Percentiles rank a stretch among this genome's conserved stretches.
Conservation (phyloP, 2,797 vertebrate genomes). For the Onychomys arenicola region DNA sequence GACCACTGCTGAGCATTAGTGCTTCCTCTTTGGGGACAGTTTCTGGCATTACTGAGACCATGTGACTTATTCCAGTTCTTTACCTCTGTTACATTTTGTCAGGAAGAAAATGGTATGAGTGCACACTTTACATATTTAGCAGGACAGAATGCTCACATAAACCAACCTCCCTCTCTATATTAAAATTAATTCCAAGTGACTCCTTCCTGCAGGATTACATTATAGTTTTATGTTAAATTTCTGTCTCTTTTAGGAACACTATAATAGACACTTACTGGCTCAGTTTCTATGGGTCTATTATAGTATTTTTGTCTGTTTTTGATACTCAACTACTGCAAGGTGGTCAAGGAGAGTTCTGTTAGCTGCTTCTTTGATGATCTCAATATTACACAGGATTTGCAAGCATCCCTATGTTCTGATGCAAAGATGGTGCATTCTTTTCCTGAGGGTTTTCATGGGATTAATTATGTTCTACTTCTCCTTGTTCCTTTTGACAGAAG, state of each 20-base stretch:
- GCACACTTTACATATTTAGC: not conserved
- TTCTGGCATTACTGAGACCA: not conserved
- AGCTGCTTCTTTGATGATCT: not conserved
- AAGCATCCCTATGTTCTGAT: not conserved
- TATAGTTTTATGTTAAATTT: slow-evolving; percentile 17
- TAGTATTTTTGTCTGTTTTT: not conserved
- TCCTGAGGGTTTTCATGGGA: not conserved
- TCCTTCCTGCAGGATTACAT: not conserved
- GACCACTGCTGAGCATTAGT: not conserved
- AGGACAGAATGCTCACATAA: not conserved
- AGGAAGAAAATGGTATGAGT: not conserved
- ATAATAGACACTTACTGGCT: slow-evolving; percentile 15
- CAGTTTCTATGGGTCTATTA: not conserved
- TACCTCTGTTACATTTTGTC: not conserved
- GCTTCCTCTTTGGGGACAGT: not conserved
- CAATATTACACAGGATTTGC: not conserved
- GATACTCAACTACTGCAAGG: not conserved
- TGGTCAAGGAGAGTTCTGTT: not conserved
- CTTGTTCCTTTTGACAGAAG: slow-evolving; percentile 3
- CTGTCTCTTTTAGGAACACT: not conserved
- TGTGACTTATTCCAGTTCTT: not conserved
- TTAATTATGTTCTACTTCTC: not conserved
- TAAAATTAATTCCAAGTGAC: slow-evolving; percentile 32
- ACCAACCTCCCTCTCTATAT: not conserved
- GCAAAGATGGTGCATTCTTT: not conserved